Percentiles rank a stretch among this genome's conserved stretches.
Conservation (phyloP, 30 jellyfish, hydroid and myxozoan species). For the Aurelia sp. region DNA sequence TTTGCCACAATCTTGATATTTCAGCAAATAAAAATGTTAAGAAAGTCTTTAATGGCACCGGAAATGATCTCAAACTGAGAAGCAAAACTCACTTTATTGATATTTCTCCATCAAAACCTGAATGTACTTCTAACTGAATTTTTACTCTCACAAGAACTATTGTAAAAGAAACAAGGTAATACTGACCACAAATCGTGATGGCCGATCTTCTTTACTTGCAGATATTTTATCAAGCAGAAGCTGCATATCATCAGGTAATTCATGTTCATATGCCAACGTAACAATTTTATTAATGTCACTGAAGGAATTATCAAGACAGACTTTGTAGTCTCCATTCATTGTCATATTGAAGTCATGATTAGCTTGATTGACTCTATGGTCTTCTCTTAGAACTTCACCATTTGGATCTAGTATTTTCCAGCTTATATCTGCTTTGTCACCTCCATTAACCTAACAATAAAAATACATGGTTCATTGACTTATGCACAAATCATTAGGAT, state of each 20-base stretch:
- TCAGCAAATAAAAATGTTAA: too few species aligned
- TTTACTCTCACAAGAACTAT: too few species aligned
- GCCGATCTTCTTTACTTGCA: neutral
- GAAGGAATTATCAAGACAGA: conserved; percentile 51
- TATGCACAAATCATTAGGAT: too few species aligned
- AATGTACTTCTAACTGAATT: too few species aligned
- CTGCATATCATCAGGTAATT: conserved; percentile 16
- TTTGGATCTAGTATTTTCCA: conserved; percentile 41
- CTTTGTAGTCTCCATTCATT: conserved; percentile 17
- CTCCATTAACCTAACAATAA: conserved; percentile 18
- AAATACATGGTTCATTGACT: too few species aligned
- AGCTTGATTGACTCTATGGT: neutral
- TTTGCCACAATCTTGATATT: too few species aligned
- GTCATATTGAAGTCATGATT: conserved; percentile 12
- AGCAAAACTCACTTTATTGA: too few species aligned
- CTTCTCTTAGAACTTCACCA: conserved; percentile 2
- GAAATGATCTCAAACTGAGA: too few species aligned
- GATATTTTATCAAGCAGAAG: conserved; percentile 2
- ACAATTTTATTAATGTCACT: conserved; percentile 21
- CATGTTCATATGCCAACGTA: conserved; percentile 13
- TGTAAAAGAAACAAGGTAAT: neutral
- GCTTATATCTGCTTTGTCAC: conserved; percentile 45
- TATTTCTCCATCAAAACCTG: too few species aligned
- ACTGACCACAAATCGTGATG: conserved; percentile 31
- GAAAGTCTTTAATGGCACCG: too few species aligned